These are phyloP conservation scores for Penaeus monodon DNA, from an alignment of 2,888 invertebrate genomes.

Conservation along the genomic window DNA sequence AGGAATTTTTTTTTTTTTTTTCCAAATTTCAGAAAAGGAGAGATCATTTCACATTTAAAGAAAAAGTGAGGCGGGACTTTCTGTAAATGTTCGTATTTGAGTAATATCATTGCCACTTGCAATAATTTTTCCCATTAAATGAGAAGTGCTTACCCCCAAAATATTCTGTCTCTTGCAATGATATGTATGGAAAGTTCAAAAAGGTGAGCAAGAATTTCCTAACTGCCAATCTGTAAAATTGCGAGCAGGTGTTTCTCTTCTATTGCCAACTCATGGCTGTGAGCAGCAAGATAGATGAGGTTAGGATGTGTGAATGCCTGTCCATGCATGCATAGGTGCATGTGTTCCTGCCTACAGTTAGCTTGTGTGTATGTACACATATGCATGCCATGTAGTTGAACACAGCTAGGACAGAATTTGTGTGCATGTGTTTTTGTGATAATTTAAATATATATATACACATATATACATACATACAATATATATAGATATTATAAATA, in stretches of 20 bases:
- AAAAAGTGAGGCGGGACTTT: too few species aligned
- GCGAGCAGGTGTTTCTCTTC: background rate
- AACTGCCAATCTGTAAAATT: too few species aligned
- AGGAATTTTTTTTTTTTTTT: background rate
- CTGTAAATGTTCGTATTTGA: too few species aligned
- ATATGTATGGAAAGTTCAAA: background rate
- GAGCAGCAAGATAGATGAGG: slow-evolving; percentile 25
- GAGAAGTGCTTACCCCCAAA: too few species aligned
- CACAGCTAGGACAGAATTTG: too few species aligned
- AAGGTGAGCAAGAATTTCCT: background rate
- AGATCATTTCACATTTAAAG: background rate
- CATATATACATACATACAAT: too few species aligned
- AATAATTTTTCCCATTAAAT: too few species aligned
- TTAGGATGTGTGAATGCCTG: background rate
- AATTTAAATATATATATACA: too few species aligned
- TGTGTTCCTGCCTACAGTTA: background rate
- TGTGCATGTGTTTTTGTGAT: too few species aligned
- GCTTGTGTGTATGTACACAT: slow-evolving; percentile 1
- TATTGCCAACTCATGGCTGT: slow-evolving; percentile 12
- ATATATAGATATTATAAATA: too few species aligned
- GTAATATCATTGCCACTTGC: too few species aligned
- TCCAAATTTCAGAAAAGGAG: slow-evolving; percentile 2
- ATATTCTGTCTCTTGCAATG: background rate
- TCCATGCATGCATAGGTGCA: background rate
- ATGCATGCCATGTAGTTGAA: too few species aligned